Evolutionary conservation across 2,888 invertebrate species (phyloP).

Genomic region (Ornithoptera priamus): DNA sequence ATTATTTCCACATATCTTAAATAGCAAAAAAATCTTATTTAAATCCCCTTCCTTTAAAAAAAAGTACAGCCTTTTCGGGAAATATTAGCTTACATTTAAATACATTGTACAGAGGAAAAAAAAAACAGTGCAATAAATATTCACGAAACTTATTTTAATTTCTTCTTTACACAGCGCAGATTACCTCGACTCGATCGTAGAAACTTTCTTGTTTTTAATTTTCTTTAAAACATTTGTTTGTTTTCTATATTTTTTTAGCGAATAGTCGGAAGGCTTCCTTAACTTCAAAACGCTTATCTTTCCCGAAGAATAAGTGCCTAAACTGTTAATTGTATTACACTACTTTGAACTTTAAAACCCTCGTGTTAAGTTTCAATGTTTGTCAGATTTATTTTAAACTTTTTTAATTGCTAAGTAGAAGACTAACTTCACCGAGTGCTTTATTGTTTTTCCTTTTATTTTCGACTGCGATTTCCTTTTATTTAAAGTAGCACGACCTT

Average conservation of each 20-base stretch:
- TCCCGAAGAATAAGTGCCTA: conserved; percentile 51
- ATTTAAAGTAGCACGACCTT: conserved; percentile 35
- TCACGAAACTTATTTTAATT: conserved; percentile 78
- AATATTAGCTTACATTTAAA: conserved; percentile 46
- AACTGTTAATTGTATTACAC: conserved; percentile 42
- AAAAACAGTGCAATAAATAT: conserved; percentile 78
- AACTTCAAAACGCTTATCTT: conserved; percentile 70
- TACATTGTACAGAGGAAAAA: conserved; percentile 58
- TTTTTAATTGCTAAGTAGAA: conserved; percentile 68
- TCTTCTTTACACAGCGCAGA: conserved; percentile 77
- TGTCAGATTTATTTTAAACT: conserved; percentile 54
- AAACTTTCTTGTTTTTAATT: conserved; percentile 79
- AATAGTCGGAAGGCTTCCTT: conserved; percentile 73
- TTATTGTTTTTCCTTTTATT: conserved; percentile 46
- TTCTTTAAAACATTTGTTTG: conserved; percentile 77
- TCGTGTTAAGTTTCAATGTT: conserved; percentile 55
- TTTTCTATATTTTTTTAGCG: conserved; percentile 72
- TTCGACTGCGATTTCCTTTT: conserved; percentile 40
- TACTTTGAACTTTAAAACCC: conserved; percentile 56
- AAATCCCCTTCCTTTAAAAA: conserved; percentile 28
- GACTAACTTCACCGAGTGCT: conserved; percentile 50
- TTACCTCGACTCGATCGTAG: conserved; percentile 72
- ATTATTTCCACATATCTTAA: conserved; percentile 30
- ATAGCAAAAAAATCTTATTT: conserved; percentile 34
- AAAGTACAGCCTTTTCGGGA: not conserved